These are phyloP conservation scores for Phyllostomus discolor DNA, from an alignment of 2,113 vertebrate species.

Conservation along the genomic window DNA sequence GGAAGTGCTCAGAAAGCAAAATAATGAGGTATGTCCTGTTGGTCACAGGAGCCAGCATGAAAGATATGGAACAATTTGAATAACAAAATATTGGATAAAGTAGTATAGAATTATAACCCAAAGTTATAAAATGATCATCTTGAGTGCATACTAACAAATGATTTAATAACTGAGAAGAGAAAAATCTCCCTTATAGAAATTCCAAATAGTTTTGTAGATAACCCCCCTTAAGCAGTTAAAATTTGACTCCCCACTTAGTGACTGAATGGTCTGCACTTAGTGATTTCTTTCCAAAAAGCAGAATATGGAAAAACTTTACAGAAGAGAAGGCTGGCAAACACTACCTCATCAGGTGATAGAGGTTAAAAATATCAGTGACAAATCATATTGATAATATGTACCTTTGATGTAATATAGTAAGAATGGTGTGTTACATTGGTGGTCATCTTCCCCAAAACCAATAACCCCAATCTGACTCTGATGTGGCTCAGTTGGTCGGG, in stretches of 20 bases:
- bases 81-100: background rate
- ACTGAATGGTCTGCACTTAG: background rate
- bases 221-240: background rate
- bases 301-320: background rate
- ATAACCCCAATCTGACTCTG: background rate
- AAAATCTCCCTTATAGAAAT: constrained; percentile 4
- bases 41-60: background rate
- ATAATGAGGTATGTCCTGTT: background rate
- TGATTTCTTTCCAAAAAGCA: constrained; percentile 2
- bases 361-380: background rate
- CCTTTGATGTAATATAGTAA: background rate
- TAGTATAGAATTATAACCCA: background rate
- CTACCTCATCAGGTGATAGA: background rate
- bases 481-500: too few relatives aligned
- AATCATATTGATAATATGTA: background rate
- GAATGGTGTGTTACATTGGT: background rate
- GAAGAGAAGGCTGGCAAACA: background rate
- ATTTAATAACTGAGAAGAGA: background rate
- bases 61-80: background rate
- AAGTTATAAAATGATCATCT: background rate
- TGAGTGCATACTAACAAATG: background rate
- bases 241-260: background rate
- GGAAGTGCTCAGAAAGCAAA: background rate
- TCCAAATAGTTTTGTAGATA: background rate
- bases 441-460: background rate